Conservation (phyloP, 2,797 vertebrate genomes). For the Chelon auratus region DNA sequence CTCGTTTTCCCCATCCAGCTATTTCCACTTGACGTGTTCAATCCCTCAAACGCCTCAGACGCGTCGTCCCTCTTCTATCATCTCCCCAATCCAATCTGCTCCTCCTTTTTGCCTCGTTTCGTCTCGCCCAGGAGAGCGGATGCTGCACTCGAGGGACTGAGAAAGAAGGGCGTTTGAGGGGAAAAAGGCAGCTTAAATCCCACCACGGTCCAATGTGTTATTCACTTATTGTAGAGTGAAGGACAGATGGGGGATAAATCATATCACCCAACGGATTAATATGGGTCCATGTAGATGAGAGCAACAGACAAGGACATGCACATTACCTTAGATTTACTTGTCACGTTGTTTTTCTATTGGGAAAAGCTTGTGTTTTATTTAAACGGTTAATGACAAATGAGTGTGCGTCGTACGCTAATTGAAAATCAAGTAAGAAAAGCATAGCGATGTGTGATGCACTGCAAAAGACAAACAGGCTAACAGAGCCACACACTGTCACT, state of each 20-base stretch:
- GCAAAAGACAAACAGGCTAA: conserved; percentile 23
- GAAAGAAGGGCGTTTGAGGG: conserved; percentile 52
- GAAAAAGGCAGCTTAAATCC: conserved; percentile 58
- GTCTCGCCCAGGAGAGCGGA: conserved; percentile 20
- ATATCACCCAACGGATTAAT: conserved; percentile 72
- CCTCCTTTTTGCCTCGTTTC: conserved; percentile 26
- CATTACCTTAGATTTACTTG: conserved; percentile 35
- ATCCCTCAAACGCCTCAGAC: conserved; percentile 6
- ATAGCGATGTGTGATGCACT: conserved; percentile 5
- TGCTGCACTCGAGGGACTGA: conserved; percentile 11
- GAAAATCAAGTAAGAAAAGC: conserved; percentile 37
- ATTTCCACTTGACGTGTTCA: conserved; percentile 7
- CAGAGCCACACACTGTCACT: conserved; percentile 14
- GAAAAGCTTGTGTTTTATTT: conserved; percentile 39
- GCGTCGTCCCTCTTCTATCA: conserved; percentile 16
- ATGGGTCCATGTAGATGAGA: conserved; percentile 50
- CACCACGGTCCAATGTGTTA: conserved; percentile 54
- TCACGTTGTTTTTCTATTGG: conserved; percentile 7
- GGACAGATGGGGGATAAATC: conserved; percentile 77
- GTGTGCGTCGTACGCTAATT: conserved; percentile 33
- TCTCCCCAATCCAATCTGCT: conserved; percentile 10
- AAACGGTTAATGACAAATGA: conserved; percentile 55
- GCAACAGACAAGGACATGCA: conserved; percentile 62
- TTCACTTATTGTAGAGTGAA: conserved; percentile 70
- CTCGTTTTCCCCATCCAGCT: conserved; percentile 15